phyloP scores from a whole-genome alignment of 2,888 invertebrate species.

The Cyclophora albipunctata region DNA sequence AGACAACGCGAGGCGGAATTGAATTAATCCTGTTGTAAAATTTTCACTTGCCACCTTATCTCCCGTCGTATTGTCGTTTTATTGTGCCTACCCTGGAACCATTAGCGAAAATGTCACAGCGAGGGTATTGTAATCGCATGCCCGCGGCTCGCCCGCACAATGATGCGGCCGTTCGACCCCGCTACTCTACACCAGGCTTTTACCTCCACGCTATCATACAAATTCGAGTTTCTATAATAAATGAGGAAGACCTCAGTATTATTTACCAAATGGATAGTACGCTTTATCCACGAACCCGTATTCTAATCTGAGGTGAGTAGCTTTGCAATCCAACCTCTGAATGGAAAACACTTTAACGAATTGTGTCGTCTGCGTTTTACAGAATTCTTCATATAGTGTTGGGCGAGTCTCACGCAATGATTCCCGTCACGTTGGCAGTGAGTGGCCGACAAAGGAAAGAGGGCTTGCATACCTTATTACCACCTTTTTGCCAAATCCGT shows the following conservation, averaged over 20 bases:
- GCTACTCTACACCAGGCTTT: slow-evolving; percentile 50
- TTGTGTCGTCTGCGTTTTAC: slow-evolving; percentile 49
- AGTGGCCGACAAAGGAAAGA: slow-evolving; percentile 74
- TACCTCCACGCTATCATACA: slow-evolving; percentile 68
- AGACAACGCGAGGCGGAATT: slow-evolving; percentile 39
- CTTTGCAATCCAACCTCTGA: slow-evolving; percentile 33
- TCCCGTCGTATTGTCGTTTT: slow-evolving; percentile 72
- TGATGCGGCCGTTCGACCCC: slow-evolving; percentile 66
- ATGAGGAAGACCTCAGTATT: slow-evolving; percentile 44
- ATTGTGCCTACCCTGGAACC: slow-evolving; percentile 73
- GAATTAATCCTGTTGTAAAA: slow-evolving; percentile 71
- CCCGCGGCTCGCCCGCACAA: slow-evolving; percentile 65
- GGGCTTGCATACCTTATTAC: slow-evolving; percentile 74
- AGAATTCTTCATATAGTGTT: slow-evolving; percentile 52
- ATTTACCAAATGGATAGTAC: slow-evolving; percentile 40
- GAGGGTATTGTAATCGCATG: slow-evolving; percentile 66
- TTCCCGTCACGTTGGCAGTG: slow-evolving; percentile 68
- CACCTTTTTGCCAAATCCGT: slow-evolving; percentile 70
- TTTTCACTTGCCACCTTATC: slow-evolving; percentile 74
- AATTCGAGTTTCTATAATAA: slow-evolving; percentile 68
- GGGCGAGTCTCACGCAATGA: slow-evolving; percentile 55
- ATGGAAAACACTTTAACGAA: slow-evolving; percentile 52
- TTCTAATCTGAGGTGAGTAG: slow-evolving; percentile 32
- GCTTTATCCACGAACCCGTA: slow-evolving; percentile 29
- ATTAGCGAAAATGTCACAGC: slow-evolving; percentile 75